Evolutionary conservation across 2,113 vertebrate genomes (phyloP).

Genomic region (Prietella phreatophila): DNA sequence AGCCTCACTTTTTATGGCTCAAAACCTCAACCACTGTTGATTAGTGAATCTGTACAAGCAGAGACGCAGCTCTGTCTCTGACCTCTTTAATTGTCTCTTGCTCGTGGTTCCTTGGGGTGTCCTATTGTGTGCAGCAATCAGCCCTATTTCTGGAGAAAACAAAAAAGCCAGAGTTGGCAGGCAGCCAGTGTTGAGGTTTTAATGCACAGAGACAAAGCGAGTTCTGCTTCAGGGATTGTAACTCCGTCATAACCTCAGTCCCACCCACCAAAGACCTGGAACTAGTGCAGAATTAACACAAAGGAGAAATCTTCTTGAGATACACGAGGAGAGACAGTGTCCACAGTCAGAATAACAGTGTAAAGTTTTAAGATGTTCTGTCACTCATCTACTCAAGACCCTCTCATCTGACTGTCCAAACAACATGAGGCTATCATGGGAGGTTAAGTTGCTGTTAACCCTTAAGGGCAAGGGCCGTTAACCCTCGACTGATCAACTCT

Average conservation of each 20-base stretch:
- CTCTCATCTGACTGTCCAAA: not conserved
- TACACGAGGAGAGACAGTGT: not conserved
- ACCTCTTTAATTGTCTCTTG: not conserved
- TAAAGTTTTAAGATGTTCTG: not conserved
- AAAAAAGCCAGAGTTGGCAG: slow-evolving; percentile 58
- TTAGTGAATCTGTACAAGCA: slow-evolving; percentile 16
- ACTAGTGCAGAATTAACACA: not conserved
- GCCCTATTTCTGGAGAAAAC: slow-evolving; percentile 64
- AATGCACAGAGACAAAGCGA: slow-evolving; percentile 52
- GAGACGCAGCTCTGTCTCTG: not conserved
- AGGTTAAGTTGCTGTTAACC: not conserved
- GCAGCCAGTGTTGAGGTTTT: slow-evolving; percentile 33
- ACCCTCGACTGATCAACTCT: not conserved
- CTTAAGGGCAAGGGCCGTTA: no score
- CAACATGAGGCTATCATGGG: not conserved
- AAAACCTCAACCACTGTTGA: slow-evolving; percentile 6
- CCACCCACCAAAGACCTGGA: not conserved
- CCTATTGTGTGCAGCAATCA: slow-evolving; percentile 34
- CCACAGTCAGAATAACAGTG: not conserved
- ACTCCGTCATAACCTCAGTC: slow-evolving; percentile 14
- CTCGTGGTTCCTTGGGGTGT: slow-evolving; percentile 14
- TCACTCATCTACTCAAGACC: not conserved
- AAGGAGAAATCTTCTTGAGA: not conserved
- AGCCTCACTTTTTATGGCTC: not conserved
- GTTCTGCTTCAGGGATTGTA: slow-evolving; percentile 49